Base-by-base conservation (phyloP, 2,888 invertebrate genomes). In the Eupithecia tripunctaria region DNA sequence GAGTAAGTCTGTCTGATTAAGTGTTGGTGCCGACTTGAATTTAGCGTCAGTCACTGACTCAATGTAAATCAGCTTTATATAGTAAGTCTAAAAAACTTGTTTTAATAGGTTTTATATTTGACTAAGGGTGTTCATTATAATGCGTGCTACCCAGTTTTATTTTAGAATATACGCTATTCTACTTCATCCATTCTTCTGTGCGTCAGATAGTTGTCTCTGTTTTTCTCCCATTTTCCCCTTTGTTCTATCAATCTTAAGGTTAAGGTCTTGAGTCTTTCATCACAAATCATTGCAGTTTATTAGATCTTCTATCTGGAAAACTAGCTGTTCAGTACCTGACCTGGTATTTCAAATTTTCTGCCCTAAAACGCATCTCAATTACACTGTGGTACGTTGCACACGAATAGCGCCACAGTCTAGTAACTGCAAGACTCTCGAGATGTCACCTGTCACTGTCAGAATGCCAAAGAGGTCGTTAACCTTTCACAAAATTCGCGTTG, bases 351-450 rank as follows among this genome's bases (percentile, higher is more conserved):
- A 66, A 71, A 63, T 75, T 82, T 85, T 84, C 82, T 83, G 85
- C 82, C 82, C 86, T 81, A 80, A 84, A 85, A 83, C 81, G 74
- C 80, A 81, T 77, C 82, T 78, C 79, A 75, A 82, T 78, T 78
- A 78, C 76, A 79, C 76, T 75, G 77, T 76, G 80, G 78, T 78
- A 76, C 80, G 81, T 79, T 80, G 81, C 78, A 79, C 79, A 74
- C 71, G 71, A 75, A 76, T 80, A 74, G 80, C 78, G 84, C 80
- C 80, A 82, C 83, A 84, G 80, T 88, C 88, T 88, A 85, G 80
- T 88, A 82, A 85, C 80, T 82, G 71, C 75, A 66, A 80, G 74
- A 78, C 63, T 80, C 80, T 78, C 72, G 62, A 41, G 79, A 79
- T 79, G 73, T 67, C 80, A 82, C 79, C 78, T 73, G 76, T 66